A percentile compares a stretch with the other conserved stretches of the same genome.
phyloP scores from a whole-genome alignment of 2,797 vertebrate genomes.

The Kryptolebias ocellatus region DNA sequence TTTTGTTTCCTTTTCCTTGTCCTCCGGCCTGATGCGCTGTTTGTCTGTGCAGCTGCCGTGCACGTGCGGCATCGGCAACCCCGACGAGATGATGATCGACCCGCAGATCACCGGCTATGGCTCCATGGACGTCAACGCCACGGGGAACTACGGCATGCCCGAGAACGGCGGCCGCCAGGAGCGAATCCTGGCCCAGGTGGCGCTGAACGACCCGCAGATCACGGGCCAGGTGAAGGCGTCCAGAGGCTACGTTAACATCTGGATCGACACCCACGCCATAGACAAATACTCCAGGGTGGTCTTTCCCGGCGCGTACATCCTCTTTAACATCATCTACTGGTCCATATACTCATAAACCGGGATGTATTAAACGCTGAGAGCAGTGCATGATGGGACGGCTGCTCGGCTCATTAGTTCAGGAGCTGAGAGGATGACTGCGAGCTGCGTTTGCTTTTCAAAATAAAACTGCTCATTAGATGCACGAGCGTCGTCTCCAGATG shows the following conservation, averaged over 20 bases:
- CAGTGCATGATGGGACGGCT: constrained; percentile 8
- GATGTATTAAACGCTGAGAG: constrained; percentile 11
- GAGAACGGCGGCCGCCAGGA: constrained; percentile 87
- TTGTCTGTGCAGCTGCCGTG: constrained; percentile 84
- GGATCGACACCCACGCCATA: constrained; percentile 94
- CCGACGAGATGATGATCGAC: constrained; percentile 90
- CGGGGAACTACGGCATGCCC: constrained; percentile 90
- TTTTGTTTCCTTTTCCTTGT: not conserved
- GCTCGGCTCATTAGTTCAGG: constrained; percentile 2
- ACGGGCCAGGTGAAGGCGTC: constrained; percentile 83
- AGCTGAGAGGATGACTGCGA: constrained; percentile 9
- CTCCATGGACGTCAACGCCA: constrained; percentile 88
- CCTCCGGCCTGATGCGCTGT: not conserved
- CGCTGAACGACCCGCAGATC: constrained; percentile 84
- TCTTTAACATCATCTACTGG: constrained; percentile 99
- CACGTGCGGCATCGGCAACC: constrained; percentile 89
- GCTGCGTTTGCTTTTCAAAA: constrained; percentile 30
- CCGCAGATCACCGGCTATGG: constrained; percentile 87
- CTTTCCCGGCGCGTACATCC: constrained; percentile 94
- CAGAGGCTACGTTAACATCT: constrained; percentile 89
- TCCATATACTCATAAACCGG: constrained; percentile 89
- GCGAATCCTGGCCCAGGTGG: constrained; percentile 89
- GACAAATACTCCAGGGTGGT: constrained; percentile 96
- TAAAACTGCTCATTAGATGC: constrained; percentile 43
- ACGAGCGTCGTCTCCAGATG: constrained; percentile 44